Evolutionary conservation across 2,888 invertebrate species (phyloP), one percentile per base, ranked within the genome.

Genomic region (Polydesmus complanatus): DNA sequence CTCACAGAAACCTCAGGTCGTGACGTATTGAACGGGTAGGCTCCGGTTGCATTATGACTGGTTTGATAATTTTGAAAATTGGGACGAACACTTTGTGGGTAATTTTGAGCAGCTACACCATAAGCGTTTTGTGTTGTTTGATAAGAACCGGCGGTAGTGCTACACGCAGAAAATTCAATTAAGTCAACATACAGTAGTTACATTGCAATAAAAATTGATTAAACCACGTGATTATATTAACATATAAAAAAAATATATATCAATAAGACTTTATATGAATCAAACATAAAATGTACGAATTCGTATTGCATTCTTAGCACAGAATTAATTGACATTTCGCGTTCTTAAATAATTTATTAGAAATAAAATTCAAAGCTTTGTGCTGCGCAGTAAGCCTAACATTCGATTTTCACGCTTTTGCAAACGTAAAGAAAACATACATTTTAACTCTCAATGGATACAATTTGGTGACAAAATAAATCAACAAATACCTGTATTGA

Each of bases 81-180:
- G 5, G 37, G 37, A 5, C 37, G 5, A 14, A 89, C 87, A 66
- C 86, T 85, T 78, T 88, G 87, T 62, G 86, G 86, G 58, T 86
- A 82, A 25, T 65, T 53, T 47, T 86, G 83, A 63, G 85, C 81
- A 51, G 88, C 85, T 25, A 86, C 84, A 22, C 73, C 88, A 78
- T 88, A 89, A 66, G 88, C 87, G 58, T 88, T 83, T 73, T 88
- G 88, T 25, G 88, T 83, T 68, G 84, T 85, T 76, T 91, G 91
- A 27, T 88, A 86, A 58, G 88, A 85, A 65, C 87, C 85, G 47
- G 70, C 57, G 19, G 63, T 58, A 47, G 63, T 56, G 55, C 63
- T 62, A 48, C 25, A 60, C 51, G 50, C 1, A 50, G 26, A 19
- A 56, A 56, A 50, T 19, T 22, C 27, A 53, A 37, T 37, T 3